Evolutionary conservation across 1,140 invertebrate genomes (phyloP).

Genomic region (Cephus cinctus): DNA sequence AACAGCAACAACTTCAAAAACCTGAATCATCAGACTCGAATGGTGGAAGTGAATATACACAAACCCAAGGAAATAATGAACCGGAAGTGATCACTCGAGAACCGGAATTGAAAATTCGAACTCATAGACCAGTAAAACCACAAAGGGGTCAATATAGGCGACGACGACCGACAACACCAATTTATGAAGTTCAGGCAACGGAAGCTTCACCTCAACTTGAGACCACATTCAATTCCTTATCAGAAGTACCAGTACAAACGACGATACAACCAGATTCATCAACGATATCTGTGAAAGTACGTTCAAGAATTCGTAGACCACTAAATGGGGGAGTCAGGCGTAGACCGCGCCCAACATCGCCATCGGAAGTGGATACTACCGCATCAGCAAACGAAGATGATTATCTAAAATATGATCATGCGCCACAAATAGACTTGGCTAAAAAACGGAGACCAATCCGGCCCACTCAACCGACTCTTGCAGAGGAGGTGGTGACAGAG

Average conservation of each 20-base stretch:
- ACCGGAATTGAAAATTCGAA: conserved; percentile 17
- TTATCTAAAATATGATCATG: no score
- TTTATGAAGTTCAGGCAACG: conserved; percentile 23
- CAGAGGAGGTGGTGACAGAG: conserved; percentile 15
- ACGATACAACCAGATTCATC: no score
- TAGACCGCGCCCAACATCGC: conserved; percentile 6
- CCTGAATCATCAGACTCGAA: conserved; percentile 18
- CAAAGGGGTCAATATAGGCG: conserved; percentile 24
- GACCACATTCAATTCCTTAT: no score
- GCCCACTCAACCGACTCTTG: not conserved
- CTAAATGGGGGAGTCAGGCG: no score
- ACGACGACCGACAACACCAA: conserved; percentile 5
- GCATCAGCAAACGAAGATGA: no score
- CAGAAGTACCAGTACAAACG: no score
- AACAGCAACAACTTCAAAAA: no score
- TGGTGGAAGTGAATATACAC: not conserved
- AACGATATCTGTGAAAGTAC: no score
- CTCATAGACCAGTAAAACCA: conserved; percentile 22
- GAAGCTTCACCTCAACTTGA: no score
- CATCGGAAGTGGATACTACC: not conserved
- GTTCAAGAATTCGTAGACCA: no score
- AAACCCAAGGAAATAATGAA: conserved; percentile 8
- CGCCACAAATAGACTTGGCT: no score
- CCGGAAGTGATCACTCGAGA: no score
- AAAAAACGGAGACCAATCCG: not conserved